Base-by-base conservation (phyloP, 2,888 invertebrate genomes). In the Temnothorax rugatulus region DNA sequence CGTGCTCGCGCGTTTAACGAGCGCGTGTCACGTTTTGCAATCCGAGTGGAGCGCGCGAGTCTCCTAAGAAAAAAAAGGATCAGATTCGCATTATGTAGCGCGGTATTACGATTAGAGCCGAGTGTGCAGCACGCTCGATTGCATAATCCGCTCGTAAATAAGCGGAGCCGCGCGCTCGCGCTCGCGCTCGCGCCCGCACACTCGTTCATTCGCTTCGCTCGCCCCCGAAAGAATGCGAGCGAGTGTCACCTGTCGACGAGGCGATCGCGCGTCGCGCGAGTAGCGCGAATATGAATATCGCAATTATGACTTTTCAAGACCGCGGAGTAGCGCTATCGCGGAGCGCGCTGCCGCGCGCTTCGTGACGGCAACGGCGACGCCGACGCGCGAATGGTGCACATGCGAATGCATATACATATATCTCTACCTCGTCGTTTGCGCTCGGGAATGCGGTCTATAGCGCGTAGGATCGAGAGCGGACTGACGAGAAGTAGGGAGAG, bases 381-480 rank as follows among this genome's bases (percentile, higher is more conserved):
- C 89, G 81, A 74, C 82, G 88, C 84, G 85, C 86, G 88, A 87
- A 87, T 87, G 86, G 87, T 90, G 91, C 89, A 91, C 50, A 63
- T 90, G 90, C 89, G 91, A 90, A 89, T 89, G 90, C 91, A 89
- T 89, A 91, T 87, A 90, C 88, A 90, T 91, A 90, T 89, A 91
- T 91, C 90, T 91, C 90, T 90, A 89, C 87, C 88, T 90, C 90
- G 89, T 89, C 90, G 91, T 91, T 90, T 68, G 90, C 90, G 86
- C 90, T 91, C 87, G 92, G 90, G 92, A 92, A 92, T 92, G 92
- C 88, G 89, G 90, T 90, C 91, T 88, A 89, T 88, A 91, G 90
- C 90, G 91, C 91, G 91, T 91, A 91, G 91, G 91, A 91, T 91
- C 89, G 88, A 90, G 91, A 91, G 86, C 89, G 90, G 74, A 87